A percentile compares a stretch with the other conserved stretches of the same genome.
These are phyloP conservation scores for Chaetura pelagica DNA, from an alignment of 2,113 vertebrate species.

Conservation along the genomic window DNA sequence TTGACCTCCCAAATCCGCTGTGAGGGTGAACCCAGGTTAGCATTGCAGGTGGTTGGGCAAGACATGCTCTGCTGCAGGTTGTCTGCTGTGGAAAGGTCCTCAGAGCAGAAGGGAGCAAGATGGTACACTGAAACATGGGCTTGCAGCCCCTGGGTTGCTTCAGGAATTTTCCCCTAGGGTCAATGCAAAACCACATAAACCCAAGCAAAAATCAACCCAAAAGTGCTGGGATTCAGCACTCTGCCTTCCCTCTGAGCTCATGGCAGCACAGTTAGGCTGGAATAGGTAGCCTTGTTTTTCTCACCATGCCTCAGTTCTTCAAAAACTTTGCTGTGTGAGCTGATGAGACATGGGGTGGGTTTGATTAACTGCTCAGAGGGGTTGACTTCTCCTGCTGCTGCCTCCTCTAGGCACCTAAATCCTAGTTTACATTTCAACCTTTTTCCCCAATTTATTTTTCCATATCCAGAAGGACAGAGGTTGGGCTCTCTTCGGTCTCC, in stretches of 20 bases:
- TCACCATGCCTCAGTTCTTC: neutral
- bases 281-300: neutral
- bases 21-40: neutral
- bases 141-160: neutral
- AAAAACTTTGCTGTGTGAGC: neutral
- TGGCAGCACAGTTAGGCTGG: neutral
- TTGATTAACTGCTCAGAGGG: neutral
- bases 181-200: neutral
- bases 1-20: neutral
- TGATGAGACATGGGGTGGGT: neutral
- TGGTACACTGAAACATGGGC: neutral
- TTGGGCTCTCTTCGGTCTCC: neutral
- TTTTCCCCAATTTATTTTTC: neutral
- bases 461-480: neutral
- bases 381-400: neutral
- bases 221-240: neutral
- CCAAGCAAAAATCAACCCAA: neutral
- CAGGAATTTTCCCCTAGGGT: neutral
- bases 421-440: neutral
- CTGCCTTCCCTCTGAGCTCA: neutral
- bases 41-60: neutral
- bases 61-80: fast-evolving
- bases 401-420: neutral
- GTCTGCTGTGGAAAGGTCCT: neutral
- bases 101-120: neutral